These are phyloP conservation scores for Triplophysa tibetana DNA, from an alignment of 2,113 vertebrate genomes.

Conservation along the genomic window DNA sequence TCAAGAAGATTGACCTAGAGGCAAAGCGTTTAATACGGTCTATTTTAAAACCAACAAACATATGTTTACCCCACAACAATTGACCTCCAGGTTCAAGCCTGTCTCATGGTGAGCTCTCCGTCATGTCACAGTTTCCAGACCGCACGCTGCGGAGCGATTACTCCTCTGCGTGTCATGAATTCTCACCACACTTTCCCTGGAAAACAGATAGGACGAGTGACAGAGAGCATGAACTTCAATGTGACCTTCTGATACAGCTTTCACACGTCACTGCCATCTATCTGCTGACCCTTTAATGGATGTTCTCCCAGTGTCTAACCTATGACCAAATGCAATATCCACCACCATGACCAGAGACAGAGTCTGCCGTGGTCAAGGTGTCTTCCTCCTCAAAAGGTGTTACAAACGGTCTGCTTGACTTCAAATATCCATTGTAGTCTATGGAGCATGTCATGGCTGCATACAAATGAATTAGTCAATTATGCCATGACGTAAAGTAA, in stretches of 20 bases:
- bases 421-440: too few relatives aligned
- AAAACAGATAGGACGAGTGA: constrained; percentile 14
- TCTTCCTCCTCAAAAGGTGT: neutral
- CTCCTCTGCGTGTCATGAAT: constrained; percentile 39
- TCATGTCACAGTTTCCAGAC: constrained; percentile 17
- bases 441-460: too few relatives aligned
- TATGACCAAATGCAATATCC: constrained; percentile 46
- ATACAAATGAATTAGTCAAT: too few relatives aligned
- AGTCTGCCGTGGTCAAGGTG: neutral
- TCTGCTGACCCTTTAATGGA: constrained; percentile 47
- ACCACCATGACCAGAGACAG: constrained; percentile 34
- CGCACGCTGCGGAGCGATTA: constrained; percentile 24
- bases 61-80: constrained; percentile 27
- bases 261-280: constrained; percentile 49
- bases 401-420: neutral
- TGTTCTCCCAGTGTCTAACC: constrained; percentile 48
- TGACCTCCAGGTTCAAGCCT: constrained; percentile 33
- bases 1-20: neutral
- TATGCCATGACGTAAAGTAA: too few relatives aligned
- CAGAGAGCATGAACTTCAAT: constrained; percentile 38
- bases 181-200: constrained; percentile 32
- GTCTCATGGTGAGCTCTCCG: constrained; percentile 14
- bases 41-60: constrained; percentile 23
- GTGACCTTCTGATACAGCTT: constrained; percentile 34
- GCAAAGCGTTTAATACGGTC: neutral